Evolutionary conservation across 2,797 vertebrate species (phyloP), one percentile per base, ranked within the genome.

Genomic region (Orientallactaga sibirica): DNA sequence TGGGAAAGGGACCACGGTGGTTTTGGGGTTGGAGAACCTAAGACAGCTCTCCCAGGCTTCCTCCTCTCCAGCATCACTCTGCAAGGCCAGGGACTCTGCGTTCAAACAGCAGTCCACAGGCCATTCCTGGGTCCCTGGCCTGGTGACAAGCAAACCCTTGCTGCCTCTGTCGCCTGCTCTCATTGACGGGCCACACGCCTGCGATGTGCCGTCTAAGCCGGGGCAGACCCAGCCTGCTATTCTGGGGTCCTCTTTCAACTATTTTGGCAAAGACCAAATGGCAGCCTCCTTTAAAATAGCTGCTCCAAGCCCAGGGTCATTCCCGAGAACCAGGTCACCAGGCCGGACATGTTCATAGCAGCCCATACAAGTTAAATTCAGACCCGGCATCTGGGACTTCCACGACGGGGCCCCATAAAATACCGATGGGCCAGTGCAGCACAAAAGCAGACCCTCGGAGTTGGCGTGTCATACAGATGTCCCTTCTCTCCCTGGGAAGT

Each of bases 191-290:
- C 79, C 48, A 3, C 43, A 0, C 4, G 89, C 88, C 96, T 88
- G 7, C 29, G 52, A 19, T 6, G 86, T 27, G n/a, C 75, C 91
- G 48, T 43, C 83, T 95, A 89, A 96, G 94, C 93, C 58, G 1
- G 91, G 86, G 91, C 96, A 93, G 95, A 83, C 96, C 96, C 96
- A 0, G 81, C 71, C 87, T 77, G 89, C 96, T 97, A 96, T 96
- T 96, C 92, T 96, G 90, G 95, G 96, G 95, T 86, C 82, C 90
- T 71, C 96, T 96, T 94, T 95, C 92, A 95, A 95, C 97, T 96
- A 93, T 96, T 97, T 94, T 88, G 92, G 94, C 95, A 16, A 96
- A 95, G 96, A 96, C 97, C 96, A 96, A 91, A 94, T 96, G 97
- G 96, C 94, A 93, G 96, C 64, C 74, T 93, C 67, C 97, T 96